Evolutionary conservation across 2,113 vertebrate species (phyloP), one percentile per base, ranked within the genome.

Genomic region (Vulpes ferrilata): DNA sequence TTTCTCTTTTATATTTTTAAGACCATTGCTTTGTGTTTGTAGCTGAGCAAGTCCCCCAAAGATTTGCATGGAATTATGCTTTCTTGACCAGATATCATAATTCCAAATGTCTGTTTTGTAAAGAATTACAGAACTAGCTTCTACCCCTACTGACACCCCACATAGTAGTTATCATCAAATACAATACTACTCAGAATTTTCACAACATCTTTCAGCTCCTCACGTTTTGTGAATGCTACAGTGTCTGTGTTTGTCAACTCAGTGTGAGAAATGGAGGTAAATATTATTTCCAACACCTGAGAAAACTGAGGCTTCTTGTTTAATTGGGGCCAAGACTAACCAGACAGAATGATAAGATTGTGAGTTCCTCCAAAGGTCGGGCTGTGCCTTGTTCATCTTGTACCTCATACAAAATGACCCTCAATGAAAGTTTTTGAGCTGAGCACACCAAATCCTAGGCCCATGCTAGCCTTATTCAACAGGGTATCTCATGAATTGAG

Each of bases 1-100:
- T 88, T 97, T 94, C 74, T 78, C 43, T 78, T 78, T 69, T n/a
- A n/a, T 69, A 69, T 69, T 32, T 32, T 32, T 67, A 59, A 89
- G 80, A 87, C 19, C 15, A 83, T 53, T 38, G 6, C 59, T 91
- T 92, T 96, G 32, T 93, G 25, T 89, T 82, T 73, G 17, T 74
- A 95, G 4, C 62, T n/a, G 25, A 97, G 80, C 22, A 64, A 53
- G 48, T 67, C 23, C 38, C 69, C 76, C 76, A 59, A 17, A 76
- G 27, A 4, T 43, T 78, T 48, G 13, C 23, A 20, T 51, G 23
- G n/a, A 85, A 67, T 6, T 71, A 82, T 48, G 17, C 38, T 76
- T 43, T 57, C 35, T 62, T 90, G 74, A 87, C 25, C 51, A 57
- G n/a, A 94, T 93, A 88, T 55, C 43, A n/a, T 67, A 48, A 93